Evolutionary conservation across 1,140 invertebrate species (phyloP), one percentile per base, ranked within the genome.

Genomic region (Melipona quadrifasciata): DNA sequence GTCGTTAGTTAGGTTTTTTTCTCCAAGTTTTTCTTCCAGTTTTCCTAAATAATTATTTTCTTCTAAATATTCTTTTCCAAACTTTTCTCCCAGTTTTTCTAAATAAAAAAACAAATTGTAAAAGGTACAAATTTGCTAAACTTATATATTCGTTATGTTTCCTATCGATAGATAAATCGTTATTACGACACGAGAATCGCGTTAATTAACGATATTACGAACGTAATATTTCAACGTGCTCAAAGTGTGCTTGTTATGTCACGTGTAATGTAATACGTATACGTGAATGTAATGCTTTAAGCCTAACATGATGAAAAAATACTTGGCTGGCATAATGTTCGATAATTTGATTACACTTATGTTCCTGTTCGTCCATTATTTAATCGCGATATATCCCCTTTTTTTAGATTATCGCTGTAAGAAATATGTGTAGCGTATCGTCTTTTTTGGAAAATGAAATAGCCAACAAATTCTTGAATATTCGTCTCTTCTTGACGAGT

Each of bases 281-380:
- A 85, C 84, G 84, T 75, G 84, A 82, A 70, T 10, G 68, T 85
- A 85, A 81, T 85, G 76, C 53, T 71, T 64, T 82, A 75, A 85
- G 14, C 16, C n/a, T 24, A 57, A 53, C 21, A 39, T 73, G 31
- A 82, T 75, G 71, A 81, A 85, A 70, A 58, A 81, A 57, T 68
- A 68, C 39, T 58, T 17, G 64, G 51, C 2, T 10, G 39, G 47
- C 8, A 47, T 61, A 19, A 19, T 47, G 12, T 58, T 24, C 19
- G 24, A 72, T 80, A 71, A 80, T 55, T 72, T 19, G 19, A 67
- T 65, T 65, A 65, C 64, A 31, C 39, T 19, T 67, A 19, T 34
- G 65, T 21, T 8, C 17, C 17, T 67, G 34, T 34, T 67, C 11
- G 8, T 0, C 5, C n/a, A 31, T 31, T 31, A 65, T 65, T 65